Percentiles rank a stretch among this genome's conserved stretches.
Evolutionary conservation across 2,888 invertebrate species (phyloP).

Genomic region (Lagria hirta): DNA sequence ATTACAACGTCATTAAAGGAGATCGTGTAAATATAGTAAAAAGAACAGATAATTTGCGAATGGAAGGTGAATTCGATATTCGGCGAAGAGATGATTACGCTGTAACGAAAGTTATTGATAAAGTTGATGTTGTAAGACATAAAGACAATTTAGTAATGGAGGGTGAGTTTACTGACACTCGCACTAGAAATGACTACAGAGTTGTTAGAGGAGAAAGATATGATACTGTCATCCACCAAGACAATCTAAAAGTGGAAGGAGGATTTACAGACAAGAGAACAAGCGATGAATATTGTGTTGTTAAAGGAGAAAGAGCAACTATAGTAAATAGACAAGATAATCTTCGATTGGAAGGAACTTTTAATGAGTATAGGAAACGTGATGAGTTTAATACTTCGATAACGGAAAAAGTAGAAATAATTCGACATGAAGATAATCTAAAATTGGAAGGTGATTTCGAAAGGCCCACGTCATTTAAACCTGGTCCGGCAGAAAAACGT

Average conservation of each 20-base stretch:
- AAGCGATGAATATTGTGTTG: constrained; percentile 59
- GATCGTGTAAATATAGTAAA: constrained; percentile 63
- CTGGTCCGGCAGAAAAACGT: constrained; percentile 48
- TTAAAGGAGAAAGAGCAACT: constrained; percentile 62
- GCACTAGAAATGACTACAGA: constrained; percentile 58
- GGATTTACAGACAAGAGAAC: constrained; percentile 42
- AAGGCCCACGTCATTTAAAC: constrained; percentile 46
- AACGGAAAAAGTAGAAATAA: constrained; percentile 61
- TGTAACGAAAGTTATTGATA: constrained; percentile 60
- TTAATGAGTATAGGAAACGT: constrained; percentile 55
- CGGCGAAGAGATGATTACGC: constrained; percentile 56
- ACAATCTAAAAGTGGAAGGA: constrained; percentile 63
- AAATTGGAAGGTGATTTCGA: constrained; percentile 60
- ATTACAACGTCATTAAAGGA: constrained; percentile 59
- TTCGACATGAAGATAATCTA: constrained; percentile 58
- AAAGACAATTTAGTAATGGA: constrained; percentile 67
- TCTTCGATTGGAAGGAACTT: constrained; percentile 68
- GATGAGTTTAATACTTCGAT: constrained; percentile 62
- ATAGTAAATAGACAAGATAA: constrained; percentile 67
- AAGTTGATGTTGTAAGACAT: constrained; percentile 62
- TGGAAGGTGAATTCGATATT: constrained; percentile 61
- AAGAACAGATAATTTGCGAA: constrained; percentile 66
- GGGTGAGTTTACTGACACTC: constrained; percentile 44
- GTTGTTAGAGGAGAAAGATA: constrained; percentile 61
- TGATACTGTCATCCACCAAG: constrained; percentile 63